Conservation (phyloP, 2,888 invertebrate species). For the Alloscopus bannaensis region DNA sequence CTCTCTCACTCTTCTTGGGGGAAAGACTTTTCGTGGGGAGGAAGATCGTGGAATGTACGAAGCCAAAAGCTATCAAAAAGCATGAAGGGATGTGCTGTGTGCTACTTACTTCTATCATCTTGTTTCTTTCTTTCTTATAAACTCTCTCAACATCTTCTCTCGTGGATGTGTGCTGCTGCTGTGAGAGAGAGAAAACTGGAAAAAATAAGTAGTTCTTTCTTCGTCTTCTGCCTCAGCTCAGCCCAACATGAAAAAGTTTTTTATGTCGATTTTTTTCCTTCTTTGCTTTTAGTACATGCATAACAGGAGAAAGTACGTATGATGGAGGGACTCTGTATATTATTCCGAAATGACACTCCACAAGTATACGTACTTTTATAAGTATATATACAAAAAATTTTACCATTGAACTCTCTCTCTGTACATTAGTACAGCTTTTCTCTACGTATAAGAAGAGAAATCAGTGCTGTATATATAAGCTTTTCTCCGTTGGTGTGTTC, state of each 20-base stretch:
- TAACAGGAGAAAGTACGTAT: no score
- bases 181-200: conserved; percentile 15
- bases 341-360: no score
- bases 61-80: conserved; percentile 55
- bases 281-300: conserved; percentile 21
- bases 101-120: conserved; percentile 55
- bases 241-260: conserved; percentile 48
- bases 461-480: no score
- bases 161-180: not conserved
- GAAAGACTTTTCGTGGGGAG: not conserved
- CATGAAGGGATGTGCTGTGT: conserved; percentile 40
- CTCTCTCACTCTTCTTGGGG: not conserved
- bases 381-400: no score
- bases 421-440: no score
- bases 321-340: no score
- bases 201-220: conserved; percentile 20
- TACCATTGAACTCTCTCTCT: no score
- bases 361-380: no score
- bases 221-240: not conserved
- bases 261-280: conserved; percentile 57
- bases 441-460: no score
- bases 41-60: conserved; percentile 11
- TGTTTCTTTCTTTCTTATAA: conserved; percentile 6
- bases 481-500: no score
- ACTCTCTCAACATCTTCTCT: conserved; percentile 28